These are phyloP conservation scores for Platyscapa corneri DNA, from an alignment of 1,140 invertebrate genomes.

Conservation along the genomic window DNA sequence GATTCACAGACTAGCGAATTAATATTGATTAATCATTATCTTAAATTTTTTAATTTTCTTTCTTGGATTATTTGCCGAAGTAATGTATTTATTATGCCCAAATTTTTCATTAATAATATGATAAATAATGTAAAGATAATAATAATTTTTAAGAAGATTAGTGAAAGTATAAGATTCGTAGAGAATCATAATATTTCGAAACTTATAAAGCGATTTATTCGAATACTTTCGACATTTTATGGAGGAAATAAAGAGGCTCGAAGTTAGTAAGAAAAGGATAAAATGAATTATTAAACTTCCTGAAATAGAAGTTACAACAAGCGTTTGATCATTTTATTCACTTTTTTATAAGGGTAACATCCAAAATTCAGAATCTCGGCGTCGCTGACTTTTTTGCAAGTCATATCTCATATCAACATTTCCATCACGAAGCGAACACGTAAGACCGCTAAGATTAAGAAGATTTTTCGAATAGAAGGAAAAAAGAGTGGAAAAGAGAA, in stretches of 20 bases:
- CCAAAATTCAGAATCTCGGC: conserved; percentile 24
- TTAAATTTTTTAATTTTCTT: too few species aligned
- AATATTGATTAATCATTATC: too few species aligned
- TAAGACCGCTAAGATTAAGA: conserved; percentile 27
- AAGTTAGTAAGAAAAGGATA: not conserved
- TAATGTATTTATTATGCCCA: too few species aligned
- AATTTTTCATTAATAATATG: too few species aligned
- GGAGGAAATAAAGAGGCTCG: not conserved
- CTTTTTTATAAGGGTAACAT: conserved; percentile 36
- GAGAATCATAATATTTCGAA: not conserved
- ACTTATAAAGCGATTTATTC: conserved; percentile 49
- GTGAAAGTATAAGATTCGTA: not conserved
- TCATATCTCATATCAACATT: conserved; percentile 45
- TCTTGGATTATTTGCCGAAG: too few species aligned
- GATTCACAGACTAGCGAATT: too few species aligned
- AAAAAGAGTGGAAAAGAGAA: not conserved
- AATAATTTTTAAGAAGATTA: conserved; percentile 15
- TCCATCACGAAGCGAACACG: conserved; percentile 30
- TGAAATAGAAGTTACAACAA: conserved; percentile 34
- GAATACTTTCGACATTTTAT: conserved; percentile 35
- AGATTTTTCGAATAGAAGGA: not conserved
- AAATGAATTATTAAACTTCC: conserved; percentile 47
- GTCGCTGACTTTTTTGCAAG: conserved; percentile 32
- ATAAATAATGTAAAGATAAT: not conserved
- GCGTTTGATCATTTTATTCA: conserved; percentile 43